Evolutionary conservation across 2,888 invertebrate genomes (phyloP).

Genomic region (Isotomurus palustris): DNA sequence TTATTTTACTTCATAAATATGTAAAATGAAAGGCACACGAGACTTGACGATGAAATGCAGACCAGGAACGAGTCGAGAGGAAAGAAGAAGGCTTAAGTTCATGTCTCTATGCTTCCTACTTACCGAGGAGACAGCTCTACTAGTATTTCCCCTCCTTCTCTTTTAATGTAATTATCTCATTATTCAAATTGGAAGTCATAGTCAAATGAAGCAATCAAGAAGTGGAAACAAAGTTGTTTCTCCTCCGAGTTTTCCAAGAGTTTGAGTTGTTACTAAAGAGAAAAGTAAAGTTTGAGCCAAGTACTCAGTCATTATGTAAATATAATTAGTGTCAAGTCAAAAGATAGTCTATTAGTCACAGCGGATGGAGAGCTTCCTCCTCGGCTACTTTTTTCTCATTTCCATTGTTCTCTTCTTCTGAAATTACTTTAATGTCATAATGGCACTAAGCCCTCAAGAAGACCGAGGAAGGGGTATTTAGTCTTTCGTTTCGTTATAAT

Average conservation of each 20-base stretch:
- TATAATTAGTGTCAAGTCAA: slow-evolving; percentile 12
- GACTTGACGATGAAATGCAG: slow-evolving; percentile 10
- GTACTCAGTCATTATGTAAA: slow-evolving; percentile 11
- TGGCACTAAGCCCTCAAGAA: too few species aligned
- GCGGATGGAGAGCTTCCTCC: too few species aligned
- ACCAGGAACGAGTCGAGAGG: too few species aligned
- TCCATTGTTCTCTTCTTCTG: too few species aligned
- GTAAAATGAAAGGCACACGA: slow-evolving; percentile 12
- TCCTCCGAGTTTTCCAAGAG: too few species aligned
- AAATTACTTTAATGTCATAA: too few species aligned
- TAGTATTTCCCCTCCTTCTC: neutral
- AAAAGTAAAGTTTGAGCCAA: slow-evolving; percentile 3
- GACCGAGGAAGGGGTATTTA: too few species aligned
- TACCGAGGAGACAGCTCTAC: neutral
- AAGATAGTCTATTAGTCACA: neutral
- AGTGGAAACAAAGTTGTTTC: slow-evolving; percentile 1
- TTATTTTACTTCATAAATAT: slow-evolving; percentile 7
- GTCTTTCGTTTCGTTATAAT: too few species aligned
- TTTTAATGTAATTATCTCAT: slow-evolving; percentile 38
- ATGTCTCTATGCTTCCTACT: neutral
- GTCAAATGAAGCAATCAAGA: neutral
- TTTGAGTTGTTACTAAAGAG: neutral
- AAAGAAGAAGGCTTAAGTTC: too few species aligned
- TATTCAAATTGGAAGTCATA: slow-evolving; percentile 41
- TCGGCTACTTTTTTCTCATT: too few species aligned